These are phyloP conservation scores for Macrobrachium nipponense DNA, from an alignment of 1,140 invertebrate genomes.

Conservation along the genomic window DNA sequence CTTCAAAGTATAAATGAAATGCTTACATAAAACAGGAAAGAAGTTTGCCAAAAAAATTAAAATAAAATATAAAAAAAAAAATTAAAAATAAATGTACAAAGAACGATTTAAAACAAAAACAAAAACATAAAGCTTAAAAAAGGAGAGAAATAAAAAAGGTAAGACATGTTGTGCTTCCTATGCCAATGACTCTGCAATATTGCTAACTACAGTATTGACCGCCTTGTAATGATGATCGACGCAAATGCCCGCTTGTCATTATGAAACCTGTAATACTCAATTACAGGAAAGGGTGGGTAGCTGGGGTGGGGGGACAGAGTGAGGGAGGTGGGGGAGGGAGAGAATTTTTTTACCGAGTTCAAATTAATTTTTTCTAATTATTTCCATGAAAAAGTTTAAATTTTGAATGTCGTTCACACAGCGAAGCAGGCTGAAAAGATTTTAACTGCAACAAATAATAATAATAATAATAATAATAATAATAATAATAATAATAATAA, in stretches of 20 bases:
- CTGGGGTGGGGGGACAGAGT: background rate
- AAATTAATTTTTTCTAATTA: background rate
- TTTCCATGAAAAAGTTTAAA: background rate
- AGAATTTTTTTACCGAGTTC: background rate
- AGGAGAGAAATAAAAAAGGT: background rate
- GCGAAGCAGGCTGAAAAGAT: too few species aligned
- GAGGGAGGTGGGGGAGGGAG: background rate
- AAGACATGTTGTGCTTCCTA: background rate
- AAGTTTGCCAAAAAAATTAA: background rate
- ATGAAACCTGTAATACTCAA: background rate
- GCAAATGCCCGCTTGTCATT: background rate
- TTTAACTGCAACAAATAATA: too few species aligned
- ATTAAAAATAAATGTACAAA: background rate
- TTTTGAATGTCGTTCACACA: background rate
- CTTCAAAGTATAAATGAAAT: background rate
- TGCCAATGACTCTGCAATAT: background rate
- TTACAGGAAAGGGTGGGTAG: background rate
- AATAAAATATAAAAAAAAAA: background rate
- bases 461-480: too few species aligned
- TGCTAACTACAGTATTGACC: background rate
- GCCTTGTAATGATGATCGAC: background rate
- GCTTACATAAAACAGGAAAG: too few species aligned
- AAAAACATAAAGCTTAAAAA: background rate
- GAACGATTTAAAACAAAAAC: background rate
- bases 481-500: too few species aligned